A percentile compares a stretch with the other conserved stretches of the same genome.
phyloP scores from a whole-genome alignment of 2,797 vertebrate genomes.

The Platalea minor region DNA sequence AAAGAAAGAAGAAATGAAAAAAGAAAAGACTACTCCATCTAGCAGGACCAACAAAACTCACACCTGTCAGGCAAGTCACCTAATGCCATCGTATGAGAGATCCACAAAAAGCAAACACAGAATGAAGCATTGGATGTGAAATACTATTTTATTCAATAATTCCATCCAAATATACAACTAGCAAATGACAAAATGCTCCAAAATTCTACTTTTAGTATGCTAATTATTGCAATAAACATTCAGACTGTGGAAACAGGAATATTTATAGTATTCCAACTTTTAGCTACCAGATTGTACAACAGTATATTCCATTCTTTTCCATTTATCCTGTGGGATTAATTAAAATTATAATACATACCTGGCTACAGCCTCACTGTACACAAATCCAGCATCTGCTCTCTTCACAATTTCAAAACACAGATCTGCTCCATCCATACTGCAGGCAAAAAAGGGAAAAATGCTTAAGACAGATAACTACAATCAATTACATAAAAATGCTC shows the following conservation, averaged over 20 bases:
- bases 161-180: neutral
- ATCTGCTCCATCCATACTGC: constrained; percentile 97
- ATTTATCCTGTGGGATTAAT: constrained; percentile 2
- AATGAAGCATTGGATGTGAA: neutral
- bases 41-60: neutral
- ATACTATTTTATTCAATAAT: neutral
- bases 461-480: constrained; percentile 9
- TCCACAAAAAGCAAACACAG: neutral
- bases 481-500: neutral
- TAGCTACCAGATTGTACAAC: neutral
- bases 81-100: neutral
- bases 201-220: neutral
- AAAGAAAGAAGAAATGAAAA: no score
- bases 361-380: constrained; percentile 98
- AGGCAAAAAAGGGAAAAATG: constrained; percentile 48
- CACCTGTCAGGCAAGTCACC: neutral
- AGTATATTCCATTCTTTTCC: neutral
- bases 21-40: neutral
- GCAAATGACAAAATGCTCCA: neutral
- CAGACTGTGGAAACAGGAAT: neutral
- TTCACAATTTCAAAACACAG: constrained; percentile 99
- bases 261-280: neutral
- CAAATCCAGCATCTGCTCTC: constrained; percentile 96
- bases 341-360: constrained; percentile 80
- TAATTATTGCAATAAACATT: neutral